Evolutionary conservation across 2,113 vertebrate genomes (phyloP), one percentile per base, ranked within the genome.

Genomic region (Bubo scandiacus): DNA sequence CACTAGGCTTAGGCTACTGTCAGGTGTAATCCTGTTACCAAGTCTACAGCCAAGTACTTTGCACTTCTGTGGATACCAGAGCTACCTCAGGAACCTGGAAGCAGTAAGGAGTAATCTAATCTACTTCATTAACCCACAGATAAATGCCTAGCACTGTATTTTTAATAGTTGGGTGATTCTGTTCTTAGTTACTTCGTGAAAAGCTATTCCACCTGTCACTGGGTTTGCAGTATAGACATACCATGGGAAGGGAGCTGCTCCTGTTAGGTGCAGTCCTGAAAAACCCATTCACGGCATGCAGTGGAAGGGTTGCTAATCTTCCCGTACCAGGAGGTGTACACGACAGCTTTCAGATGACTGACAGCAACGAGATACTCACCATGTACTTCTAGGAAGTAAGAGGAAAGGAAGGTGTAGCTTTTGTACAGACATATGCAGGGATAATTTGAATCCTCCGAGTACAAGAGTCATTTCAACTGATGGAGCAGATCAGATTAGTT

Each of bases 241-340:
- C 19, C 23, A 12, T 0, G 36, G 42, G 63, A 61, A 55, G 10
- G 22, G 55, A 74, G 21, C 2, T 67, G 36, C 10, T 42, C 38
- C 70, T 65, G 4, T 2, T 14, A 29, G 21, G 18, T 5, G 16
- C 51, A n/a, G 71, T 5, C 30, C 26, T 30, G 67, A 80, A 70
- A 90, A 87, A 16, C 8, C 23, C 42, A 30, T 23, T 18, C 2
- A 9, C 8, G 51, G 67, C 11, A 25, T 9, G 21, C 10, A n/a
- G 36, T 10, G 15, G 23, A 34, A 12, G 34, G 34, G 9, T 19
- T n/a, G 52, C 36, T 14, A 42, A 47, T 17, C 7, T n/a, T 61
- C 34, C 10, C 4, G 52, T 40, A 40, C 36, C 16, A 1, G 0
- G 1, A 36, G 30, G 16, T 4, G 18, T 5, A 51, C 3, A 4